Evolutionary conservation across 2,797 vertebrate species (phyloP).

Genomic region (Notolepis coatsorum): DNA sequence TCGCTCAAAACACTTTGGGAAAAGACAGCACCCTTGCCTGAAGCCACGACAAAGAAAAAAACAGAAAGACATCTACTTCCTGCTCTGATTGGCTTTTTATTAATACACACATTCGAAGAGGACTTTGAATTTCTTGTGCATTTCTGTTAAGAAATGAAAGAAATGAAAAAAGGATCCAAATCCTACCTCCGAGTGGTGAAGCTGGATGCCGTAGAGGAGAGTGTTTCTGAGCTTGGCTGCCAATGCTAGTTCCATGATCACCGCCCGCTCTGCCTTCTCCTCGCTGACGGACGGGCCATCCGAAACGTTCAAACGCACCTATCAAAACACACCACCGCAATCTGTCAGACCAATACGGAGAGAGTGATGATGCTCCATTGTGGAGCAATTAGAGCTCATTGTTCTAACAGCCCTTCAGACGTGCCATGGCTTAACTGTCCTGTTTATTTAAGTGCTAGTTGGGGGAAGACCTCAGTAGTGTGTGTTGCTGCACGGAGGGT

Average conservation of each 20-base stretch:
- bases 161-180: conserved; percentile 1
- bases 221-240: conserved; percentile 83
- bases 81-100: conserved; percentile 59
- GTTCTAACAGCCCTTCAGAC: conserved; percentile 42
- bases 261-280: conserved; percentile 64
- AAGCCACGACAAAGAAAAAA: conserved; percentile 38
- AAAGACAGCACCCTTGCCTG: conserved; percentile 54
- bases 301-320: conserved; percentile 83
- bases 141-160: conserved; percentile 28
- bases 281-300: conserved; percentile 65
- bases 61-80: conserved; percentile 36
- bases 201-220: conserved; percentile 87
- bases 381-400: conserved; percentile 48
- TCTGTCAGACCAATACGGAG: conserved; percentile 37
- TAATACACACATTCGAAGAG: conserved; percentile 39
- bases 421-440: conserved; percentile 38
- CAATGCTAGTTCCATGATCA: conserved; percentile 80
- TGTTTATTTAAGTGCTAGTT: conserved; percentile 49
- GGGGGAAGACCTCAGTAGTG: conserved; percentile 11
- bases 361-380: conserved; percentile 18
- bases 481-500: conserved; percentile 24
- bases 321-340: conserved; percentile 55
- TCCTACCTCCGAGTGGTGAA: conserved; percentile 86
- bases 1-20: conserved; percentile 13
- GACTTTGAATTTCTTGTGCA: conserved; percentile 41